Conservation (phyloP, 2,797 vertebrate genomes). For the Coregonus ussuriensis region DNA sequence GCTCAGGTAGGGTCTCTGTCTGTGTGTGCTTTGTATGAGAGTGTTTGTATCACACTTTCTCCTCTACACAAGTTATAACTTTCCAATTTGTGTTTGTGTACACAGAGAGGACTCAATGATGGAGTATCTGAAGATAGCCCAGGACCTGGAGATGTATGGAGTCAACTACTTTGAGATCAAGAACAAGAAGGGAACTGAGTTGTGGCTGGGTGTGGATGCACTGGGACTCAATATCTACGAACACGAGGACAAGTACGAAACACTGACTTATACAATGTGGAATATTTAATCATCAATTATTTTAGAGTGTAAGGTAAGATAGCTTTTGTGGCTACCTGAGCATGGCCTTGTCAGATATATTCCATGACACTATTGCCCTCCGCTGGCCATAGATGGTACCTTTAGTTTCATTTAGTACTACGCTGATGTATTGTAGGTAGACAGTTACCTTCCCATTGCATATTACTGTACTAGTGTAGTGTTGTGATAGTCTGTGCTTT, state of each 20-base stretch:
- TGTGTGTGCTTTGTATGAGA: slow-evolving; percentile 4
- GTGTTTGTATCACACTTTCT: background rate
- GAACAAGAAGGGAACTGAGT: slow-evolving; percentile 97
- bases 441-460: background rate
- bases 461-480: background rate
- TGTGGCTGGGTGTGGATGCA: slow-evolving; percentile 96
- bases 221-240: slow-evolving; percentile 98
- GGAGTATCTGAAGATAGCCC: slow-evolving; percentile 97
- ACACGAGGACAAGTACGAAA: slow-evolving; percentile 89
- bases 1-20: slow-evolving; percentile 79
- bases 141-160: slow-evolving; percentile 98
- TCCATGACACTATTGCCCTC: slow-evolving; percentile 28
- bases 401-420: background rate
- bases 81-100: slow-evolving; percentile 2
- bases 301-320: background rate
- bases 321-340: background rate
- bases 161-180: slow-evolving; percentile 99
- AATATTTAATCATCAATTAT: background rate
- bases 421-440: background rate
- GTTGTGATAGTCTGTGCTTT: background rate
- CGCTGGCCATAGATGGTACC: slow-evolving; percentile 3
- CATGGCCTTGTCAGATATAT: background rate
- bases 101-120: slow-evolving; percentile 96
- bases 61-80: background rate
- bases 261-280: background rate